Base-by-base conservation (phyloP, 2,113 vertebrate species). In the Scytalopus superciliaris region DNA sequence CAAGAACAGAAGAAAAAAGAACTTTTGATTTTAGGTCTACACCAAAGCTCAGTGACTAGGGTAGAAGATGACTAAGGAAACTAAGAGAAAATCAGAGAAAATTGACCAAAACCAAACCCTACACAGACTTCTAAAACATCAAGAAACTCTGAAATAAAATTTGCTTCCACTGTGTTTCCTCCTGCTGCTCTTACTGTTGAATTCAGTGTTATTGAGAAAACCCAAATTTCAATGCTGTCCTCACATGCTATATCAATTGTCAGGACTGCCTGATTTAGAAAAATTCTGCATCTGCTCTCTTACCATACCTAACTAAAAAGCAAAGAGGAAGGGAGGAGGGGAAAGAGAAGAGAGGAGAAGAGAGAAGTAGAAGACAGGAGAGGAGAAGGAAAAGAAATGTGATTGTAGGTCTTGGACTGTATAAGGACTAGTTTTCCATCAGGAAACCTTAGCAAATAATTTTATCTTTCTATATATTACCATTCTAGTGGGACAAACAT, bases 11-110 rank as follows among this genome's bases (percentile, higher is more conserved):
- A 90, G 45, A 19, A 73, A 76, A 87, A 87, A 87, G 23, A 69
- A 79, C 57, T 73, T 97, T 92, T 96, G 80, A 96, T 96, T 95
- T 93, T 56, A 85, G 75, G 57, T 91, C 74, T 91, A 87, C 69
- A 92, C 74, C 81, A 92, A 94, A 94, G 76, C 59, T 87, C 69
- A 45, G 74, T 93, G 84, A 92, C 90, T 89, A 74, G 21, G 40
- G 56, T 76, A 64, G 68, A 90, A 82, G 73, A 91, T 3, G 3
- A 93, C 72, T 88, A 78, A 67, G 49, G 42, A 93, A 64, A 60
- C 60, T 64, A 91, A 92, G 27, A 93, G 59, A 9, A 95, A 85
- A 95, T 89, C 84, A 94, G 35, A 89, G 59, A 88, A 93, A 94
- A 97, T 88, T 95, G 67, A n/a, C 70, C 67, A 57, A 45, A 92